Evolutionary conservation across 2,888 invertebrate genomes (phyloP).

Genomic region (Hybos culiciformis): DNA sequence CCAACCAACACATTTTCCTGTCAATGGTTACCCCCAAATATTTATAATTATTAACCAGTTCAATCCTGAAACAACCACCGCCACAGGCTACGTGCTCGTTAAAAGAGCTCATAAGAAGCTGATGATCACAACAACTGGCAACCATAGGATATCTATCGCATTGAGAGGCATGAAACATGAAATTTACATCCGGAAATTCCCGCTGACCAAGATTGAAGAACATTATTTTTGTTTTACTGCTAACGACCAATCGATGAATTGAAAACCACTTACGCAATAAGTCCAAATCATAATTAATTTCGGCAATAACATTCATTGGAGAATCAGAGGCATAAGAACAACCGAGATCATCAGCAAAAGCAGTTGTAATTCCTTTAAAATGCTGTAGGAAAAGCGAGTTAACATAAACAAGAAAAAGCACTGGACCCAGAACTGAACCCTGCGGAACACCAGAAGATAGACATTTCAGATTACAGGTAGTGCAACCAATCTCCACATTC

Average conservation of each 20-base stretch:
- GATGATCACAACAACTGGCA: background rate
- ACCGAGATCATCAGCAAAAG: background rate
- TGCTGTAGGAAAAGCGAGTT: background rate
- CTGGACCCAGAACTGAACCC: background rate
- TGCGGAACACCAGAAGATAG: background rate
- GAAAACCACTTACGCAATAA: background rate
- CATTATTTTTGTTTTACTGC: background rate
- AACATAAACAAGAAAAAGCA: background rate
- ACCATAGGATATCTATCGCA: background rate
- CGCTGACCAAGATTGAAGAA: background rate
- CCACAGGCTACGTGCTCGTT: background rate
- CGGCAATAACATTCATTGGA: background rate
- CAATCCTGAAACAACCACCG: background rate
- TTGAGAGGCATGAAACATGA: background rate
- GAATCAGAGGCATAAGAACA: background rate
- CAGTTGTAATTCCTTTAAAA: background rate
- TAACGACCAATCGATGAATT: background rate
- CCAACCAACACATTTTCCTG: slow-evolving; percentile 1
- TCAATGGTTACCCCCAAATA: background rate
- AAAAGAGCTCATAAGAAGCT: no score
- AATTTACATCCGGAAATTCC: background rate
- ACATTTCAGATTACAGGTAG: background rate
- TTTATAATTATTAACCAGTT: background rate
- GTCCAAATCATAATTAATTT: background rate
- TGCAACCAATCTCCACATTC: background rate